Base-by-base conservation (phyloP, 2,113 vertebrate genomes). In the Rhinoderma darwinii region DNA sequence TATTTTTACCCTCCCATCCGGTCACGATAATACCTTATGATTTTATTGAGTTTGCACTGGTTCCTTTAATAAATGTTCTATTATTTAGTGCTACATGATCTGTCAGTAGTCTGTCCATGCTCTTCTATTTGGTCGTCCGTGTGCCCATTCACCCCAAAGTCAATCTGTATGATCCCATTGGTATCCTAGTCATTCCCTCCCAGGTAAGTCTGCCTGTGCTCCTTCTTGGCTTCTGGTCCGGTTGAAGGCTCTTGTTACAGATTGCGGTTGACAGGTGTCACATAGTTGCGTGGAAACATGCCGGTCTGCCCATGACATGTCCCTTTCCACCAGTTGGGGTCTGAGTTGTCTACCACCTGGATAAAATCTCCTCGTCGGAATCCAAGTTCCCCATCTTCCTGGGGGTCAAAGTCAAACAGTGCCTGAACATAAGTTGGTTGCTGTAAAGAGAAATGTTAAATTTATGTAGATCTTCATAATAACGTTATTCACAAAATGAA, bases 281-380 rank as follows among this genome's bases (percentile, higher is more conserved):
- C 98, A 8, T 99, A 99, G 92, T 99, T 99, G 93, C 98, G 98
- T 35, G 98, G 98, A 92, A 99, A 99, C 98, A 99, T 99, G 95
- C 98, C 98, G 82, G 98, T 99, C 89, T 97, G 97, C 91, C 97
- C 94, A 0, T 99, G 97, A 93, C 98, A 99, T 54, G 96, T 97
- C 88, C 98, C 98, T 90, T 99, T 99, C 98, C 98, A 99, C 98
- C 98, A 99, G 94, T 99, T 99, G 94, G 98, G 98, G 92, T 99
- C 98, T 51, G 98, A 99, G 96, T 99, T 99, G 95, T 99, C 98
- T 92, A 99, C 96, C 91, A 99, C 98, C 89, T 99, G 98, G 93
- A 99, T 99, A 94, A 98, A 98, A 92, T 99, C 98, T 88, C 98
- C 98, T 0, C 98, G 97, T 66, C 97, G 95, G 92, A 99, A 99